Percentiles rank a stretch among this genome's conserved stretches.
phyloP scores from a whole-genome alignment of 2,797 vertebrate species.

The Phoebastria nigripes region DNA sequence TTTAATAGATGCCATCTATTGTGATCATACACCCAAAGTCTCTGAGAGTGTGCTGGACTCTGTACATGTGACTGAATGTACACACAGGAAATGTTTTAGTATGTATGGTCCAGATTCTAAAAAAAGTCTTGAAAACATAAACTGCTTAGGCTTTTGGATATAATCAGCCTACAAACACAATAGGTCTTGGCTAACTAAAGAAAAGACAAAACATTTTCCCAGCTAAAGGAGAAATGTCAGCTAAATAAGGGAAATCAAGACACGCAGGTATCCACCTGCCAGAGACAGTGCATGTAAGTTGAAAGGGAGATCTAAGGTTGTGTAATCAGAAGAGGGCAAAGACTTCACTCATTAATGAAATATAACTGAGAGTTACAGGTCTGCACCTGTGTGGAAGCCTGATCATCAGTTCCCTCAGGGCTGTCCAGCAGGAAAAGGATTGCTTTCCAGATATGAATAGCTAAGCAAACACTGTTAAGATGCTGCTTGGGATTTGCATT shows the following conservation, averaged over 20 bases:
- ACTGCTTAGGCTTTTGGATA: not conserved
- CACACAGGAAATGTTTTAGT: not conserved
- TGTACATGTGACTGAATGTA: not conserved
- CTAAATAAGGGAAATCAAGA: not conserved
- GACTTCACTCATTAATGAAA: not conserved
- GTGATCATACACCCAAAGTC: not conserved
- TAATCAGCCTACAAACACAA: not conserved
- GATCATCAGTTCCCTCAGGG: not conserved
- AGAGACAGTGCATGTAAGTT: fast-evolving
- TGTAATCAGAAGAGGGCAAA: not conserved
- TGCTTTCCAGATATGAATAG: not conserved
- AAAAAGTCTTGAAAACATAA: not conserved
- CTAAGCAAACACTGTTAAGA: not conserved
- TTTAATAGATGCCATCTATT: not conserved
- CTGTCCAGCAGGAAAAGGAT: not conserved
- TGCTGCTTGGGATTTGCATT: not conserved
- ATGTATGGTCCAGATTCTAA: not conserved
- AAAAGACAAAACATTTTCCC: not conserved
- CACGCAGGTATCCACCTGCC: not conserved
- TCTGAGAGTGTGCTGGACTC: fast-evolving
- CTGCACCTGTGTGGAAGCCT: not conserved
- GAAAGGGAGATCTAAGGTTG: not conserved
- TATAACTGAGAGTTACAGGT: not conserved
- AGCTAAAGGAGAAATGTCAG: not conserved
- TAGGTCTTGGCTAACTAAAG: not conserved